Evolutionary conservation across 1,140 invertebrate species (phyloP).

Genomic region (Drosophila albomicans): DNA sequence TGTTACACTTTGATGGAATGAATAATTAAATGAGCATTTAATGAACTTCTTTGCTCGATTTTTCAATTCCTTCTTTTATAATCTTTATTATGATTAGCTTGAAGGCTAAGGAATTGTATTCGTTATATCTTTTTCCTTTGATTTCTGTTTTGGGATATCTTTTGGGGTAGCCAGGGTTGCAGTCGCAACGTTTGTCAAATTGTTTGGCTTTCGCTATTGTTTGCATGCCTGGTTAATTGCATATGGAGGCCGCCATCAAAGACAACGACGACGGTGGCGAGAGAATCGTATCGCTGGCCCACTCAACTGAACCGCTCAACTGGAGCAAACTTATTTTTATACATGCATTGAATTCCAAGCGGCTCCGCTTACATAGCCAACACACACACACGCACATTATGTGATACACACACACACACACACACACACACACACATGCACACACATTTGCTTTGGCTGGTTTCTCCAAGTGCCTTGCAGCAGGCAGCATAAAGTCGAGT

Average conservation of each 20-base stretch:
- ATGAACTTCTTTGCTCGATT: too few relatives aligned
- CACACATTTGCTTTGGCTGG: conserved; percentile 1
- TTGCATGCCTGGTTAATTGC: conserved; percentile 49
- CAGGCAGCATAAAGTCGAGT: conserved; percentile 12
- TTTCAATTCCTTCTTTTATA: too few relatives aligned
- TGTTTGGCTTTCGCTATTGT: neutral
- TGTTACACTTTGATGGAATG: neutral
- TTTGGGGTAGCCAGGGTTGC: conserved; percentile 27
- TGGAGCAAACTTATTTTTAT: conserved; percentile 80
- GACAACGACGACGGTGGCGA: neutral
- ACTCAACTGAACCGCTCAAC: conserved; percentile 53
- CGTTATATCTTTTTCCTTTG: too few relatives aligned
- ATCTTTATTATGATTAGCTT: too few relatives aligned
- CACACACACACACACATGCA: neutral
- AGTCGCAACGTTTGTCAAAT: neutral
- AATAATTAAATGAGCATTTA: too few relatives aligned
- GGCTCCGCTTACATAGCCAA: conserved; percentile 75
- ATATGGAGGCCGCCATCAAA: conserved; percentile 14
- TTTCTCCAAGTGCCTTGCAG: conserved; percentile 48
- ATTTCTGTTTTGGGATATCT: too few relatives aligned
- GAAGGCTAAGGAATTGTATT: too few relatives aligned
- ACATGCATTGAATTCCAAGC: conserved; percentile 82
- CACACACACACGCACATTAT: conserved; percentile 14
- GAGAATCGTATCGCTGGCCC: conserved; percentile 23
- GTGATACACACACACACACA: neutral